phyloP scores from a whole-genome alignment of 2,888 invertebrate species.

The Eristalis intricaria region DNA sequence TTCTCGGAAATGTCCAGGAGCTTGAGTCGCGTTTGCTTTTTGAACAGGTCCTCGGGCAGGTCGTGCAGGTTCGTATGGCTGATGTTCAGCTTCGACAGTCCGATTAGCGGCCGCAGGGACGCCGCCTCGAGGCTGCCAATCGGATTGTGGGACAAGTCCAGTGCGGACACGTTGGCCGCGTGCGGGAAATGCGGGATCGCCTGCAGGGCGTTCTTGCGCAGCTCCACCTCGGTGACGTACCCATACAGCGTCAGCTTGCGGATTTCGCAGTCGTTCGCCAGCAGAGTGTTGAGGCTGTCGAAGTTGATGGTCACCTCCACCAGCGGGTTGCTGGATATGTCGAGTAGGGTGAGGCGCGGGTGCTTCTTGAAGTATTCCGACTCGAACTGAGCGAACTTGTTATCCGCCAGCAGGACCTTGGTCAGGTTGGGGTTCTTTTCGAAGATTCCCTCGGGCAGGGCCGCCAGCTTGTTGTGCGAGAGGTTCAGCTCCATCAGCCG shows the following conservation, averaged over 20 bases:
- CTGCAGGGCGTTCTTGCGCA: slow-evolving; percentile 78
- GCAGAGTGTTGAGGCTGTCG: slow-evolving; percentile 74
- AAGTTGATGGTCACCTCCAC: slow-evolving; percentile 78
- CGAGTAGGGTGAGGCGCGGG: slow-evolving; percentile 75
- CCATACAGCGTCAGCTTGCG: slow-evolving; percentile 77
- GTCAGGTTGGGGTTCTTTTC: slow-evolving; percentile 77
- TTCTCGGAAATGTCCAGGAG: slow-evolving; percentile 78
- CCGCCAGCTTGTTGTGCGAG: slow-evolving; percentile 76
- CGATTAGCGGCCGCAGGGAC: slow-evolving; percentile 77
- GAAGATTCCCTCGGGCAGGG: slow-evolving; percentile 77
- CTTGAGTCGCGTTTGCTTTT: slow-evolving; percentile 77
- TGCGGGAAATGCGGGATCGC: slow-evolving; percentile 78
- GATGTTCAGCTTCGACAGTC: slow-evolving; percentile 76
- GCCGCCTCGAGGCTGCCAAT: slow-evolving; percentile 77
- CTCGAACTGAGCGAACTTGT: slow-evolving; percentile 77
- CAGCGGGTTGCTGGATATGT: slow-evolving; percentile 78
- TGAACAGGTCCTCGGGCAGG: slow-evolving; percentile 78
- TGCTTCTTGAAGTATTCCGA: slow-evolving; percentile 77
- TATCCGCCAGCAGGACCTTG: slow-evolving; percentile 76
- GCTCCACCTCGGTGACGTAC: slow-evolving; percentile 76
- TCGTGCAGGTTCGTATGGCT: slow-evolving; percentile 78
- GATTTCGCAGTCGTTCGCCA: slow-evolving; percentile 78
- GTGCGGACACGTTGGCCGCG: slow-evolving; percentile 76
- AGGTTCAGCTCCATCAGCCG: slow-evolving; percentile 77
- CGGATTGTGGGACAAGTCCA: slow-evolving; percentile 78